A percentile compares a stretch with the other conserved stretches of the same genome.
Conservation (phyloP, 64 coral and sea anemone genomes). For the Pachyseris speciosa region DNA sequence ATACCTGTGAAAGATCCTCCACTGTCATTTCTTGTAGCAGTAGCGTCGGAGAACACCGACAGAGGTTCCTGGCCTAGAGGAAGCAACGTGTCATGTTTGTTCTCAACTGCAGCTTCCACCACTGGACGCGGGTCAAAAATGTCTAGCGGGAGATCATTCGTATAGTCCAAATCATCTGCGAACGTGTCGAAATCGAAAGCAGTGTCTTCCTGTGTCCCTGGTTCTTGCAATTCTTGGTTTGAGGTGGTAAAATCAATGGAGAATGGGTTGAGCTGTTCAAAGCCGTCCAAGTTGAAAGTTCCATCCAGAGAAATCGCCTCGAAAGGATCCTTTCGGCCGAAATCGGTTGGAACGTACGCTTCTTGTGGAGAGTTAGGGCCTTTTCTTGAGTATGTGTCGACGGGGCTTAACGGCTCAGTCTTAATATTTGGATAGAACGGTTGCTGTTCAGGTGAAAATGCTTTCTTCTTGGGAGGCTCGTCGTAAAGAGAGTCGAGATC, state of each 20-base stretch:
- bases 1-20: conserved; percentile 29
- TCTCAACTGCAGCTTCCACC: conserved; percentile 23
- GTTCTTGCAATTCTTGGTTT: conserved; percentile 30
- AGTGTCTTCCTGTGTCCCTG: conserved; percentile 20
- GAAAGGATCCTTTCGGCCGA: conserved; percentile 40
- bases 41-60: conserved; percentile 12
- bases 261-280: conserved; percentile 70
- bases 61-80: conserved; percentile 23
- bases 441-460: conserved; percentile 25
- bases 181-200: conserved; percentile 56
- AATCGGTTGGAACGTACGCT: conserved; percentile 31
- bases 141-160: conserved; percentile 63
- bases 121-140: conserved; percentile 49
- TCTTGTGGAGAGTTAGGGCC: conserved; percentile 40
- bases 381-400: neutral
- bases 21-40: conserved; percentile 45
- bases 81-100: conserved; percentile 17
- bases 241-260: conserved; percentile 48
- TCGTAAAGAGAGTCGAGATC: conserved; percentile 40
- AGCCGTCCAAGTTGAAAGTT: conserved; percentile 49
- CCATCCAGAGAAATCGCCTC: conserved; percentile 27
- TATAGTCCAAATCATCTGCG: conserved; percentile 41
- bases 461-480: conserved; percentile 22
- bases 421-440: conserved; percentile 7
- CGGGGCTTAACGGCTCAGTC: conserved; percentile 8